Percentiles rank a stretch among this genome's conserved stretches.
Evolutionary conservation across 30 jellyfish, hydroid and myxozoan genomes (phyloP).

Genomic region (Pelagia noctiluca): DNA sequence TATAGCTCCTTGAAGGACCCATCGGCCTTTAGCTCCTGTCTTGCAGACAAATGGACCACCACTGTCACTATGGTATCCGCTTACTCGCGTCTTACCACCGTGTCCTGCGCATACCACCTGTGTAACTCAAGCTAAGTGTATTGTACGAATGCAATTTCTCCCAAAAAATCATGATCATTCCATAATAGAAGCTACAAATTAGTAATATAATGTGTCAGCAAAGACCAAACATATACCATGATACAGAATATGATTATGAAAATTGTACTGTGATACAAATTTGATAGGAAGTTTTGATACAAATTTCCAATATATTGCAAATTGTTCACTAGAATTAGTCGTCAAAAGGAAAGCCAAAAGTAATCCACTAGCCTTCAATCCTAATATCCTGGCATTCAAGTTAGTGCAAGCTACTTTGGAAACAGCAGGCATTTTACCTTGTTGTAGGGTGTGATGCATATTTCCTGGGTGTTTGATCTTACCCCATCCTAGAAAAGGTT

Average conservation of each 20-base stretch:
- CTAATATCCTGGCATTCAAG: slow-evolving; percentile 50
- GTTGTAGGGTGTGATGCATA: slow-evolving; percentile 79
- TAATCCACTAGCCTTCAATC: slow-evolving; percentile 13
- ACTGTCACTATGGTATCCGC: slow-evolving; percentile 92
- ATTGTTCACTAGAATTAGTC: no score
- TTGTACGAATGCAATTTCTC: no score
- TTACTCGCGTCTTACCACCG: slow-evolving; percentile 64
- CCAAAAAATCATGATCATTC: no score
- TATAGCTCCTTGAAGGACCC: slow-evolving; percentile 69
- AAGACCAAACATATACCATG: no score
- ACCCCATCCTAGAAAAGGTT: slow-evolving; percentile 75
- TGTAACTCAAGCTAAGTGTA: no score
- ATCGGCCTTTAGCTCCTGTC: slow-evolving; percentile 26
- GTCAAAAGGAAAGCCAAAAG: neutral
- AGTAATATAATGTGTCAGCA: no score
- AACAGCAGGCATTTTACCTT: slow-evolving; percentile 80
- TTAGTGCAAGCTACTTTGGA: slow-evolving; percentile 44
- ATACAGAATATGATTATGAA: no score
- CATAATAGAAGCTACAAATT: no score
- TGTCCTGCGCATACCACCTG: slow-evolving; percentile 77
- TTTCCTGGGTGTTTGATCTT: slow-evolving; percentile 83
- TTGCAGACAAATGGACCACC: slow-evolving; percentile 87
- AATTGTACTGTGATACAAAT: no score
- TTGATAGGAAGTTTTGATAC: slow-evolving; percentile 1
- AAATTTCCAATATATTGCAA: no score